A percentile compares a stretch with the other conserved stretches of the same genome.
Conservation (phyloP, 2,113 vertebrate species). For the Sinocyclocheilus maitianheensis region DNA sequence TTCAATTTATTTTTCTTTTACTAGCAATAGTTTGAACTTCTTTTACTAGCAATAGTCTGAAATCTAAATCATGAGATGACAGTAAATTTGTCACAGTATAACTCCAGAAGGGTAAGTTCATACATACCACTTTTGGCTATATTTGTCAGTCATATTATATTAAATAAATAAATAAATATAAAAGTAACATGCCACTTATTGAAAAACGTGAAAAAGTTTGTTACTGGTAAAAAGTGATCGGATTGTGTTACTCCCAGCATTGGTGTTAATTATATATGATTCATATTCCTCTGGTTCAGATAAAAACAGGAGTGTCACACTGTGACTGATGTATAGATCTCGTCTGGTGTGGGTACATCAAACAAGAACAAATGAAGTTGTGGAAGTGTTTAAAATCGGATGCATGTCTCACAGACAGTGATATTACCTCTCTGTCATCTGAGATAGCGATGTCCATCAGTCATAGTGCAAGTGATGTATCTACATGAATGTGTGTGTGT, state of each 20-base stretch:
- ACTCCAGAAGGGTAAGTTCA: not conserved
- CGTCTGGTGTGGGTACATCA: not conserved
- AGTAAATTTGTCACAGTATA: not conserved
- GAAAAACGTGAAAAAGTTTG: not conserved
- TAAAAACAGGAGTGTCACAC: not conserved
- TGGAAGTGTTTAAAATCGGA: constrained; percentile 38
- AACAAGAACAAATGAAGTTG: constrained; percentile 34
- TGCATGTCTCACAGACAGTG: constrained; percentile 34
- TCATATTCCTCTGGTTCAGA: not conserved
- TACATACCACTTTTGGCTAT: not conserved
- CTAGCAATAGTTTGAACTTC: no score
- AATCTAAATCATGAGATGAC: not conserved
- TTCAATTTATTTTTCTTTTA: not conserved
- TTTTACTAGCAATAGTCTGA: not conserved
- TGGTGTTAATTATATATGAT: not conserved
- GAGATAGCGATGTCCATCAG: constrained; percentile 46
- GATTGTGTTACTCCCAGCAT: not conserved
- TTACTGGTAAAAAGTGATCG: not conserved
- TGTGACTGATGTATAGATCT: not conserved
- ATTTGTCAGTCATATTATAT: not conserved
- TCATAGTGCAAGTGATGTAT: constrained; percentile 37
- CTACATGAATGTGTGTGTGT: constrained; percentile 6
- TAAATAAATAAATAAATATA: not conserved
- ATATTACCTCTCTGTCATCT: constrained; percentile 48
- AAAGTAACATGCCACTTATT: not conserved